Conservation (phyloP, 2,888 invertebrate genomes). For the Boloria selene region DNA sequence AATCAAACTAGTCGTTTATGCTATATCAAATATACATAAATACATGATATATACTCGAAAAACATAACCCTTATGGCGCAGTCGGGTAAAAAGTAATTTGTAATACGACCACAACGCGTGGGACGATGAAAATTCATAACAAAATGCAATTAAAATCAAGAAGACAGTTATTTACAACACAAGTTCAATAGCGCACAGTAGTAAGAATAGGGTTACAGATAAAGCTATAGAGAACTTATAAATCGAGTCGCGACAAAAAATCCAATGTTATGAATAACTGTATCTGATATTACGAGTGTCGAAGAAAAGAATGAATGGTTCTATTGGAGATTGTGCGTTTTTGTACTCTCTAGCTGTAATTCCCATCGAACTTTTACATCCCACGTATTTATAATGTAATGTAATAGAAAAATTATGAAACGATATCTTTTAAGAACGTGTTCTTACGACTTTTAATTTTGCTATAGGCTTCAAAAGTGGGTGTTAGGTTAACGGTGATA, state of each 20-base stretch:
- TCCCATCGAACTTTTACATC: not conserved
- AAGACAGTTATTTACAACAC: not conserved
- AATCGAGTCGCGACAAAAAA: not conserved
- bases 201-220: not conserved
- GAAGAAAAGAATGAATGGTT: not conserved
- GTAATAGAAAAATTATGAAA: not conserved
- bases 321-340: not conserved
- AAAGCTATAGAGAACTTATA: not conserved
- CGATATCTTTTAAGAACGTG: not conserved
- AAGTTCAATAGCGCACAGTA: not conserved
- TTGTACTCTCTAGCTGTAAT: not conserved
- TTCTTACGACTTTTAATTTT: too few species aligned
- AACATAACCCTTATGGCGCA: too few species aligned
- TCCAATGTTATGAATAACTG: not conserved
- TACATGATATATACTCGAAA: too few species aligned
- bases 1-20: too few species aligned
- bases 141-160: too few species aligned
- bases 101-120: too few species aligned
- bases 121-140: too few species aligned
- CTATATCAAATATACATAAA: too few species aligned
- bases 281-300: slow-evolving; percentile 1
- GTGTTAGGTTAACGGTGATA: slow-evolving; percentile 6
- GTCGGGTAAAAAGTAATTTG: too few species aligned
- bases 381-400: too few species aligned
- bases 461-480: not conserved